Evolutionary conservation across 2,888 invertebrate species (phyloP).

Genomic region (Amiota mariae): DNA sequence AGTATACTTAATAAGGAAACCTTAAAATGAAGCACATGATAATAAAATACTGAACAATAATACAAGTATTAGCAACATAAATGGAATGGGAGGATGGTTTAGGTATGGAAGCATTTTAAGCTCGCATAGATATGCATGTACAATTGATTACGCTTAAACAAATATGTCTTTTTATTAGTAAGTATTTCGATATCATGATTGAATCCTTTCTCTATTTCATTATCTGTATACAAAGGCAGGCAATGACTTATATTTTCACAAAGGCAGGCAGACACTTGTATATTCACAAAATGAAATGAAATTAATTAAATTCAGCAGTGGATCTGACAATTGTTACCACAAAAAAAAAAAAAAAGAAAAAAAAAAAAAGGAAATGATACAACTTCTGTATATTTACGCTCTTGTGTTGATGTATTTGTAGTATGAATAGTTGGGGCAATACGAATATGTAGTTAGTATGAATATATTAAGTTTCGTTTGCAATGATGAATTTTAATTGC

Average conservation of each 20-base stretch:
- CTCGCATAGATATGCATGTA: too few relatives aligned
- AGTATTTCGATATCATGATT: too few relatives aligned
- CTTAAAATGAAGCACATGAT: not conserved
- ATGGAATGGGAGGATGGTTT: too few relatives aligned
- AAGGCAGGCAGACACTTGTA: not conserved
- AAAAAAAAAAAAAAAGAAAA: too few relatives aligned
- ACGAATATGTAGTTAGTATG: not conserved
- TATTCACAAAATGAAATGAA: not conserved
- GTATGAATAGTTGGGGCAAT: not conserved
- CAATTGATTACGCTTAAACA: too few relatives aligned
- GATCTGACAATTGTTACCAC: too few relatives aligned
- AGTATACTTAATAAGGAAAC: not conserved
- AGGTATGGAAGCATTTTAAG: too few relatives aligned
- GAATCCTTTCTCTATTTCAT: too few relatives aligned
- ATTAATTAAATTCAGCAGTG: conserved; percentile 18
- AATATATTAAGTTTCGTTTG: conserved; percentile 10
- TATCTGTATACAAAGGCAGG: not conserved
- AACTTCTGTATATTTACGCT: not conserved
- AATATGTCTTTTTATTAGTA: too few relatives aligned
- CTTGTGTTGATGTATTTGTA: not conserved
- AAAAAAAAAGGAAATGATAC: too few relatives aligned
- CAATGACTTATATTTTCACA: not conserved
- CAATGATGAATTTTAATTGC: conserved; percentile 26
- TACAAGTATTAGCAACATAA: too few relatives aligned
- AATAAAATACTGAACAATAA: too few relatives aligned